These are phyloP conservation scores for Galaxias olidus DNA, from an alignment of 2,797 vertebrate genomes.

Conservation along the genomic window DNA sequence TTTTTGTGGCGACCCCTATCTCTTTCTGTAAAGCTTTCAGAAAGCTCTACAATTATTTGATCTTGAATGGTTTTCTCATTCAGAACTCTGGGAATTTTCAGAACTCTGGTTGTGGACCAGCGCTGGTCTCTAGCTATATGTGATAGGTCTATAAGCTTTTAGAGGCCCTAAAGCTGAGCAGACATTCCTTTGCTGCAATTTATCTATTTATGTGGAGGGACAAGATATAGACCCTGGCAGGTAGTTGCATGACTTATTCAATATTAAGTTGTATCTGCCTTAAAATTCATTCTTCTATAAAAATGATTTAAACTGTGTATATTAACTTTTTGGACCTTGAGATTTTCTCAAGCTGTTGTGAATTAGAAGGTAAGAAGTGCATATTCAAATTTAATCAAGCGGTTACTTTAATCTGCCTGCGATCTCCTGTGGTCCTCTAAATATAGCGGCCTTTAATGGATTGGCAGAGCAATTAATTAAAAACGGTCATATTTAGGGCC, in stretches of 20 bases:
- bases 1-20: conserved; percentile 20
- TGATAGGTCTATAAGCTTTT: no score
- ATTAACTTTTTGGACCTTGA: not conserved
- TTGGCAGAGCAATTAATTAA: conserved; percentile 65
- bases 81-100: no score
- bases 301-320: not conserved
- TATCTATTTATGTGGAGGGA: not conserved
- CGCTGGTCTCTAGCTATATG: no score
- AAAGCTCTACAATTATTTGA: not conserved
- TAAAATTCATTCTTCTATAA: no score
- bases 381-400: conserved; percentile 48
- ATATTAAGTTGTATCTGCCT: not conserved
- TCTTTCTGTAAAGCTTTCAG: not conserved
- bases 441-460: conserved; percentile 69
- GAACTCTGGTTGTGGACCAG: no score
- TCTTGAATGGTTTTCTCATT: no score
- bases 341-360: conserved; percentile 7
- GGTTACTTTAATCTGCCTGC: conserved; percentile 47
- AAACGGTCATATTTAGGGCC: conserved; percentile 51
- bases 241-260: not conserved
- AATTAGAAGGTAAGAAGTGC: conserved; percentile 39
- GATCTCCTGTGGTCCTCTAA: conserved; percentile 61
- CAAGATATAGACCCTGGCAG: not conserved
- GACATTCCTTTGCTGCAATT: no score
- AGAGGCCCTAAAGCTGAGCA: no score